These are phyloP conservation scores for Penaeus vannamei DNA, from an alignment of 1,140 invertebrate genomes.

Conservation along the genomic window DNA sequence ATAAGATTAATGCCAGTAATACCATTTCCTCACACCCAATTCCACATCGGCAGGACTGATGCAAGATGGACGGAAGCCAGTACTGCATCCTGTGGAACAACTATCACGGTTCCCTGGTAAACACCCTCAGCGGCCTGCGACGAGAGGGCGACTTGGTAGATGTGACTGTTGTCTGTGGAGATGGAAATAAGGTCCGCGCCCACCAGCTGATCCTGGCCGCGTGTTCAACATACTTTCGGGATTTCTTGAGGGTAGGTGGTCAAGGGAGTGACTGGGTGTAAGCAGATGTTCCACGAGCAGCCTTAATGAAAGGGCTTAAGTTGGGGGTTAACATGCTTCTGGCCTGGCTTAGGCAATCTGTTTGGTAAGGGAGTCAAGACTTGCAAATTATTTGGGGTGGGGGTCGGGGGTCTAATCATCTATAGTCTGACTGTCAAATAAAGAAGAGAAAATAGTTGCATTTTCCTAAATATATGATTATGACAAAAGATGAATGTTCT, in stretches of 20 bases:
- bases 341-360: too few species aligned
- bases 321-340: too few species aligned
- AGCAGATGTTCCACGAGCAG: background rate
- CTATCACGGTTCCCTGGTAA: slow-evolving; percentile 64
- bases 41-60: background rate
- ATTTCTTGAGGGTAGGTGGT: slow-evolving; percentile 63
- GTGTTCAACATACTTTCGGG: slow-evolving; percentile 63
- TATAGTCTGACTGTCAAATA: too few species aligned
- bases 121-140: slow-evolving; percentile 57
- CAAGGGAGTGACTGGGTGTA: too few species aligned
- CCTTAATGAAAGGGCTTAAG: too few species aligned
- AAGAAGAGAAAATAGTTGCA: too few species aligned
- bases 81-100: slow-evolving; percentile 68
- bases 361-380: too few species aligned
- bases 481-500: too few species aligned
- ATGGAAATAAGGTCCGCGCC: slow-evolving; percentile 61
- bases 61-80: slow-evolving; percentile 55
- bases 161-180: slow-evolving; percentile 61
- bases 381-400: too few species aligned
- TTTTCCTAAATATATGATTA: too few species aligned
- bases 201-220: slow-evolving; percentile 66
- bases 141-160: slow-evolving; percentile 62
- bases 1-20: background rate
- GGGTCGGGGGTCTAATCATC: too few species aligned
- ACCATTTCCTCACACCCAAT: background rate